Conservation (phyloP, 2,888 invertebrate genomes). For the Leucozona laternaria region DNA sequence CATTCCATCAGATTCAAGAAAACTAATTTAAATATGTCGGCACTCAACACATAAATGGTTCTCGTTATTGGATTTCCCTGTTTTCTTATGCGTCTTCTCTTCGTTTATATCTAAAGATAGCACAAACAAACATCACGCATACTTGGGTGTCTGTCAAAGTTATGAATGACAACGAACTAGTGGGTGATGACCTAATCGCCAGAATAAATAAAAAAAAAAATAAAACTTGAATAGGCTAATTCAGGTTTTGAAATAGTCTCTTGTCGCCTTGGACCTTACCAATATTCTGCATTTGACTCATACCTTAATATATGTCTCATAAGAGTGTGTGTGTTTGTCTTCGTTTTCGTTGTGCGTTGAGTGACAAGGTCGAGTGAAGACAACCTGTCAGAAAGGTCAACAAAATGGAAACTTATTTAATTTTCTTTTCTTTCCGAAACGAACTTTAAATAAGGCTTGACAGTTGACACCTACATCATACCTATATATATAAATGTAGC, state of each 20-base stretch:
- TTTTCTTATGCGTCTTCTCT: constrained; percentile 30
- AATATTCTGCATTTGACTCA: constrained; percentile 32
- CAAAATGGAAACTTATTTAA: constrained; percentile 18
- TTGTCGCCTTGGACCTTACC: constrained; percentile 38
- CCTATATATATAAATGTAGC: constrained; percentile 4
- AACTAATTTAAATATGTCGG: constrained; percentile 62
- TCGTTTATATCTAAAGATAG: constrained; percentile 37
- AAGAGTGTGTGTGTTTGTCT: neutral
- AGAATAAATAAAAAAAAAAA: constrained; percentile 4
- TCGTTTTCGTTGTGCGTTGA: constrained; percentile 23
- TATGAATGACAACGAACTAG: constrained; percentile 55
- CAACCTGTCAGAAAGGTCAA: neutral
- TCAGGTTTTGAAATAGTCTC: constrained; percentile 16
- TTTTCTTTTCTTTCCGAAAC: constrained; percentile 11
- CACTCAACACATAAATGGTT: constrained; percentile 10
- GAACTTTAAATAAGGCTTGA: neutral
- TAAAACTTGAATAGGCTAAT: constrained; percentile 13
- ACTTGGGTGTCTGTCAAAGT: neutral
- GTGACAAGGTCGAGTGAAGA: constrained; percentile 53
- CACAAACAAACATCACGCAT: constrained; percentile 5
- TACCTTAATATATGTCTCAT: neutral
- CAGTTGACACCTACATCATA: constrained; percentile 23
- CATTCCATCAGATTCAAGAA: constrained; percentile 38
- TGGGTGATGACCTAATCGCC: constrained; percentile 70
- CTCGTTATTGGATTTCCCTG: constrained; percentile 43